Base-by-base conservation (phyloP, 2,888 invertebrate genomes). In the Pteria penguin region DNA sequence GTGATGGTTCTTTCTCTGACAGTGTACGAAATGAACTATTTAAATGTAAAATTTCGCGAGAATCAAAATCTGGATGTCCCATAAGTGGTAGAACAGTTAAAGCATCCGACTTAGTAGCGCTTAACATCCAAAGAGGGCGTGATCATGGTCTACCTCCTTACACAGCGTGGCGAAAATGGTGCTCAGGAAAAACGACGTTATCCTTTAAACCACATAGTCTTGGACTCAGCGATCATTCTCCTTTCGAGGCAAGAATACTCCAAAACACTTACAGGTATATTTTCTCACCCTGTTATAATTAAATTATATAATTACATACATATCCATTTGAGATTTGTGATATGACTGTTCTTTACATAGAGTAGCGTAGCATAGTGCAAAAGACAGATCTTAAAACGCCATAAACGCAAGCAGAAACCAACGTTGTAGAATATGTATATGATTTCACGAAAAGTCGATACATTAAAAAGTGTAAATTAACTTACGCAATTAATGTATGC, bases 1-100 rank as follows among this genome's bases (percentile, higher is more conserved):
- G 32, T 5, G 68, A 68, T 24, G 26, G 55, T 26, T 57, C 52
- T 27, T 18, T 68, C 14, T 55, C 31, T 2, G 33, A 68, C 26
- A 57, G 68, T 26, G 26, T 68, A 8, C 27, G 57, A 27, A 68
- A 68, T 22, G 32, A 57, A 14, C 33, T 68, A 32, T 68, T 68
- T 24, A 8, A 18, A 14, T 45, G 45, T 45, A 18, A 45, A 1
- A n/a, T n/a, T n/a, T n/a, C n/a, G n/a, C n/a, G n/a, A n/a, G n/a
- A n/a, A n/a, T n/a, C n/a, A n/a, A 45, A 45, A 8, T 45, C 45
- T 14, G 18, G 45, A 8, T 45, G 45, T 18, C 45, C 45, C 8
- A 45, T 8, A 45, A 18, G 45, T 45, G 45, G 45, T 14, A 18
- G 45, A 8, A 18, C 18, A 8, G 18, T 18, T 18, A 45, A 45